These are phyloP conservation scores for Falco biarmicus DNA, from an alignment of 2,797 vertebrate genomes.

Conservation along the genomic window DNA sequence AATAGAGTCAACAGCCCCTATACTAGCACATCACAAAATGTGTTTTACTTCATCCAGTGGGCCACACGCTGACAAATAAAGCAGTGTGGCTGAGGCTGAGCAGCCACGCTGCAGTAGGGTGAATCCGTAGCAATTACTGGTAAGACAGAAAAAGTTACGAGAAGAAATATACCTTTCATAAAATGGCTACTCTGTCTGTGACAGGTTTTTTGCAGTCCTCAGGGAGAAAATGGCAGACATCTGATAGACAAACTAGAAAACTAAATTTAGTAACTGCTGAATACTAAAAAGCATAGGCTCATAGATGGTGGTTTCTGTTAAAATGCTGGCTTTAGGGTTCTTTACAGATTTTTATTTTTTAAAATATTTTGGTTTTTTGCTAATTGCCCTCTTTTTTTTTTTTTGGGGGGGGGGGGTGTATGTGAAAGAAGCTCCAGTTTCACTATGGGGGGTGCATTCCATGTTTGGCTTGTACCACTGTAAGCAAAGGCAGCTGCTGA, in stretches of 20 bases:
- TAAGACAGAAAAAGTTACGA: not conserved
- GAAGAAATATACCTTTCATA: not conserved
- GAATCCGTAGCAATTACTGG: not conserved
- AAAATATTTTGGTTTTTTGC: too few relatives aligned
- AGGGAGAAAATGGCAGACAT: not conserved
- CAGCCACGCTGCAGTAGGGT: not conserved
- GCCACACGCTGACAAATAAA: not conserved
- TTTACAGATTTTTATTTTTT: not conserved
- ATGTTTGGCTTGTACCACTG: rapidly evolving
- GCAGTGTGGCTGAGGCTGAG: rapidly evolving
- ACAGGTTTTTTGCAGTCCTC: not conserved
- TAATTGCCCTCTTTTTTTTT: not conserved
- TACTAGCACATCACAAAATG: not conserved
- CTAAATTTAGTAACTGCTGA: not conserved
- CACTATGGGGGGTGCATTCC: not conserved
- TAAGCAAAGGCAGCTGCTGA: not conserved
- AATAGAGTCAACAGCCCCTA: not conserved
- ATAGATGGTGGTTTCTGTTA: not conserved
- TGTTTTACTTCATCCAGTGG: not conserved
- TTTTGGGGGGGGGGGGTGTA: too few relatives aligned
- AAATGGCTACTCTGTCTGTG: not conserved
- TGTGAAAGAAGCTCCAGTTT: not conserved
- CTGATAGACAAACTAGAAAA: not conserved
- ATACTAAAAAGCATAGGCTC: not conserved
- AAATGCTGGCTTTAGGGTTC: not conserved